phyloP scores from a whole-genome alignment of 2,113 vertebrate species.

The Isurus oxyrinchus region DNA sequence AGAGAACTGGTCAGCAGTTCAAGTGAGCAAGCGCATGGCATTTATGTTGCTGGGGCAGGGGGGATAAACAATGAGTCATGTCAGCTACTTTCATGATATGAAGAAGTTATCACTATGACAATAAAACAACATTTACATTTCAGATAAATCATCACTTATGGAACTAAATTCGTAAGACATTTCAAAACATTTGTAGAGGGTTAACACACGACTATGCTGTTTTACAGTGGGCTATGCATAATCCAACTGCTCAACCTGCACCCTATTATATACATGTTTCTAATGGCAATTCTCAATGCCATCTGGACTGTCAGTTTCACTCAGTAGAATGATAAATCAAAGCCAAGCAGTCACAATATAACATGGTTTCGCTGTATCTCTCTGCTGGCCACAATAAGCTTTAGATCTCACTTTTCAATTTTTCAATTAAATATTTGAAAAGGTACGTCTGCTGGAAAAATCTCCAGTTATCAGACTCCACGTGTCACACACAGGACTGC shows the following conservation, averaged over 20 bases:
- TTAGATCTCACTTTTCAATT: neutral
- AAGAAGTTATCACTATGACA: too few relatives aligned
- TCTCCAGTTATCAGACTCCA: neutral
- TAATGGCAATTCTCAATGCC: too few relatives aligned
- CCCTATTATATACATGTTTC: too few relatives aligned
- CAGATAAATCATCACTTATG: too few relatives aligned
- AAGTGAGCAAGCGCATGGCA: too few relatives aligned
- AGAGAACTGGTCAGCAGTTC: neutral
- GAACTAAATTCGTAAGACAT: too few relatives aligned
- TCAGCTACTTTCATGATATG: too few relatives aligned
- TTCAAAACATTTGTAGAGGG: too few relatives aligned
- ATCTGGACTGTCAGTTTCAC: neutral
- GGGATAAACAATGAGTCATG: too few relatives aligned
- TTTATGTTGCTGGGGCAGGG: too few relatives aligned
- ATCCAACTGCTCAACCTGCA: too few relatives aligned
- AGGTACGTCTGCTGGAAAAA: neutral
- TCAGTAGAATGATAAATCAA: neutral
- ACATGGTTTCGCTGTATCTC: neutral
- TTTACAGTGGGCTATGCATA: neutral
- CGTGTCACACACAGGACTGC: neutral
- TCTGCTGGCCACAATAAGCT: neutral
- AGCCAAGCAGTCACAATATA: neutral
- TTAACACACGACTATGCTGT: neutral
- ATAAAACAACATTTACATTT: too few relatives aligned
- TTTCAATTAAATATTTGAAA: neutral